Base-by-base conservation (phyloP, 2,113 vertebrate species). In the Onychostoma macrolepis region DNA sequence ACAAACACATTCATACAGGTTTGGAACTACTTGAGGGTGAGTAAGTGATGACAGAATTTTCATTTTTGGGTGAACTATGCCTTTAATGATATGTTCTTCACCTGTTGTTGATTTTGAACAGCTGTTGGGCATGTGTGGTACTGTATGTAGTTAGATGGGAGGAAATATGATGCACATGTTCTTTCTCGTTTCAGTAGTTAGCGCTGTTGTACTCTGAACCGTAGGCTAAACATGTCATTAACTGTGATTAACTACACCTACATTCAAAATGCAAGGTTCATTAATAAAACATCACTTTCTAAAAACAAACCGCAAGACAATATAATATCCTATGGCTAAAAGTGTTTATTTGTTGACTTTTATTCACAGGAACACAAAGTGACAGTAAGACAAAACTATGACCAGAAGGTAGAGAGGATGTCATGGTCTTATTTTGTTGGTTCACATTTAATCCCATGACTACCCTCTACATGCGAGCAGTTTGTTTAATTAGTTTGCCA, bases 401-500 rank as follows among this genome's bases (percentile, higher is more conserved):
- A 36, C 81, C 28, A 83, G 65, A 69, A 83, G 63, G 63, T 50
- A 36, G 61, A 71, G 15, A 24, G 10, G 65, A 83, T 83, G 43
- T 83, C 28, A 50, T 11, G 28, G 81, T 69, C 65, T 71, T 53
- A 41, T 79, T 72, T 56, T 78, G 26, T 48, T 85, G 56, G 76
- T n/a, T 15, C 43, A n/a, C 30, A 38, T 36, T 45, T 26, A 63
- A n/a, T 67, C 67, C 69, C 67, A 83, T 76, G 80, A 28, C 56
- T 36, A 65, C 72, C 61, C 78, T 77, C n/a, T 63, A 36, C 45
- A 83, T 33, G 17, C 19, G 38, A 80, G 67, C 21, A 65, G 65
- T 56, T 80, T 80, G 78, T 61, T 58, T 63, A 80, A 80, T 61
- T 80, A 80, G 33, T 80, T 83, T 38, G 38, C 85, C 24, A 17